These are phyloP conservation scores for Cherax quadricarinatus DNA, from an alignment of 1,140 invertebrate species.

Conservation along the genomic window DNA sequence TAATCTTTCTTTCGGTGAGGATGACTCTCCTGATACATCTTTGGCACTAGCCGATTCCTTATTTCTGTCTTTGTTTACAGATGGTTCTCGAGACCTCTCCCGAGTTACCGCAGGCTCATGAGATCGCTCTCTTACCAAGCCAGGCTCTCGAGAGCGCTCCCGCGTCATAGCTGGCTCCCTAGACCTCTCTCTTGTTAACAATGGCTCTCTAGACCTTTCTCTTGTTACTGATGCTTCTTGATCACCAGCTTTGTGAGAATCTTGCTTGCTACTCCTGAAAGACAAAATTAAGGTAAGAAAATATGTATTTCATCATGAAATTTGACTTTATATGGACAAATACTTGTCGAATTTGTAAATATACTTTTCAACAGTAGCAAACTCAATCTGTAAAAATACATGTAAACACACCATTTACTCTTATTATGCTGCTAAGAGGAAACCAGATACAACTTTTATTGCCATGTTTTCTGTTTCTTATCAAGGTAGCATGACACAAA, in stretches of 20 bases:
- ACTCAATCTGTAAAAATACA: too few relatives aligned
- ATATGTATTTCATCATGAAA: too few relatives aligned
- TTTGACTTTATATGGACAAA: too few relatives aligned
- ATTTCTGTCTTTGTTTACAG: slow-evolving; percentile 36
- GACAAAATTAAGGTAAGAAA: not conserved
- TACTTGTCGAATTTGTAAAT: too few relatives aligned
- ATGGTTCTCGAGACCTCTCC: slow-evolving; percentile 40
- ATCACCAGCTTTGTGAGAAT: slow-evolving; percentile 19
- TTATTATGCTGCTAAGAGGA: too few relatives aligned
- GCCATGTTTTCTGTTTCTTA: too few relatives aligned
- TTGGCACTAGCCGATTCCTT: slow-evolving; percentile 20
- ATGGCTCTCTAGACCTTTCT: slow-evolving; percentile 48
- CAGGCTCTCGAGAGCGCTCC: slow-evolving; percentile 35
- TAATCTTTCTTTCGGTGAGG: slow-evolving; percentile 24
- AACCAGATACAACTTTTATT: too few relatives aligned
- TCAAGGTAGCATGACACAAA: too few relatives aligned
- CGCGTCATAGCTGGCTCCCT: slow-evolving; percentile 12
- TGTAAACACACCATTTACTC: too few relatives aligned
- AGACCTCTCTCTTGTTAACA: not conserved
- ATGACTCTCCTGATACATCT: slow-evolving; percentile 1
- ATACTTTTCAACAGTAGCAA: too few relatives aligned
- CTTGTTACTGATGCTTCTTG: slow-evolving; percentile 33
- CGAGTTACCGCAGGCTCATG: slow-evolving; percentile 1
- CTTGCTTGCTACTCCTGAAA: slow-evolving; percentile 48
- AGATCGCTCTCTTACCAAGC: slow-evolving; percentile 19